Percentiles rank a stretch among this genome's conserved stretches.
Evolutionary conservation across 2,888 invertebrate genomes (phyloP).

Genomic region (Proisotoma minuta): DNA sequence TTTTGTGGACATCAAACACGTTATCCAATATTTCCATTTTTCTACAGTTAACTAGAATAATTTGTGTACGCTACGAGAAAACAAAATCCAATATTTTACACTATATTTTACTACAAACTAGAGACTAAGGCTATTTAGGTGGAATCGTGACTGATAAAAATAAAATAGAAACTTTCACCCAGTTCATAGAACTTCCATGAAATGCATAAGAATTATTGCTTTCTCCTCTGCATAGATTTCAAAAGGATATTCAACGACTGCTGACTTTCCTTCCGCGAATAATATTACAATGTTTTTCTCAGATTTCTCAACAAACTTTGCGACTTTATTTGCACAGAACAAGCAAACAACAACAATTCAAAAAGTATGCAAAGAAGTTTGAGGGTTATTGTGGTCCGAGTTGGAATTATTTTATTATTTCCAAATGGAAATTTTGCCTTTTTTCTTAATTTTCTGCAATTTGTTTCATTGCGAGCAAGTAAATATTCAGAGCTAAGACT

Average conservation of each 20-base stretch:
- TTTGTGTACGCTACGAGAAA: no score
- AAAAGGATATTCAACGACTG: not conserved
- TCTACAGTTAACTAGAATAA: no score
- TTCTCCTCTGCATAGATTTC: not conserved
- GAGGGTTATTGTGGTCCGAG: not conserved
- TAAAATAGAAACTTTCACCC: no score
- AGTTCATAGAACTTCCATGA: no score
- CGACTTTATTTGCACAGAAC: not conserved
- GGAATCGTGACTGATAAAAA: no score
- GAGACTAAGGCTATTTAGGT: no score
- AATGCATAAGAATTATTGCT: slow-evolving; percentile 15
- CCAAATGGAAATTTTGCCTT: not conserved
- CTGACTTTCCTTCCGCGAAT: not conserved
- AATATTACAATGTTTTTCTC: slow-evolving; percentile 2
- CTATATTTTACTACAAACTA: no score
- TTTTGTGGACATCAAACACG: no score
- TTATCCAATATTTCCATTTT: no score
- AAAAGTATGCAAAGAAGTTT: slow-evolving; percentile 5
- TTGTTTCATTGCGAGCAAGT: no score
- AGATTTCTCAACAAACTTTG: not conserved
- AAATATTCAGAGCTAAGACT: no score
- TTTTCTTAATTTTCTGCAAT: not conserved
- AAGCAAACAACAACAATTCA: slow-evolving; percentile 1
- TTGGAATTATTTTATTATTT: not conserved
- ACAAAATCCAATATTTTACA: no score